Evolutionary conservation across 1,140 invertebrate genomes (phyloP), one percentile per base, ranked within the genome.

Genomic region (Reticulitermes speratus): DNA sequence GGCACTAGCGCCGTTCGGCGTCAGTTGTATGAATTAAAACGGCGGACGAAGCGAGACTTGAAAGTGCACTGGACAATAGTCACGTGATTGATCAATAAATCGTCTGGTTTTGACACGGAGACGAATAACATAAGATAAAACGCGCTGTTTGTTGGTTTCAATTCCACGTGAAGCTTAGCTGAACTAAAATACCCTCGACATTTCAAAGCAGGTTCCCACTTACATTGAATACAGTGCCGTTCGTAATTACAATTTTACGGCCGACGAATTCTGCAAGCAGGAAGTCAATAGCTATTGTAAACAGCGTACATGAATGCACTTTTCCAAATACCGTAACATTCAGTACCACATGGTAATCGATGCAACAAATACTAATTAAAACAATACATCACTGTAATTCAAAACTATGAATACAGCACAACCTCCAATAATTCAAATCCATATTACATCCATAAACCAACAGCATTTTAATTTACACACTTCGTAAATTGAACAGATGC

Each of bases 31-130:
- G 16, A 75, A 75, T 75, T 75, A 75, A 75, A 25, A 75, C 25
- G n/a, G 7, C 25, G n/a, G 8, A 75, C 59, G 21, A 21, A 16
- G 59, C n/a, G 8, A 3, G 3, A 30, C 65, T 75, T 75, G 65
- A 30, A 75, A n/a, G n/a, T 1, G 65, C 65, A 8, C 65, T 0
- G 16, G 2, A 75, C 14, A 75, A 23, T 38, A 9, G 11, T 30
- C 65, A 75, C 65, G 65, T 75, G 65, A 75, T 30, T 75, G n/a
- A 75, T 75, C 65, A 75, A 75, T 75, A 75, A n/a, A 75, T 30
- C 7, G n/a, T 8, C 30, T 75, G n/a, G 25, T 75, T 75, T 75
- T 75, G n/a, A 75, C 65, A 75, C n/a, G n/a, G 25, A 30, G 65
- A 30, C 25, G n/a, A 75, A 75, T 30, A 30, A 30, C 65, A 75